A percentile compares a stretch with the other conserved stretches of the same genome.
Evolutionary conservation across 2,113 vertebrate species (phyloP).

Genomic region (Lepidothrix coronata): DNA sequence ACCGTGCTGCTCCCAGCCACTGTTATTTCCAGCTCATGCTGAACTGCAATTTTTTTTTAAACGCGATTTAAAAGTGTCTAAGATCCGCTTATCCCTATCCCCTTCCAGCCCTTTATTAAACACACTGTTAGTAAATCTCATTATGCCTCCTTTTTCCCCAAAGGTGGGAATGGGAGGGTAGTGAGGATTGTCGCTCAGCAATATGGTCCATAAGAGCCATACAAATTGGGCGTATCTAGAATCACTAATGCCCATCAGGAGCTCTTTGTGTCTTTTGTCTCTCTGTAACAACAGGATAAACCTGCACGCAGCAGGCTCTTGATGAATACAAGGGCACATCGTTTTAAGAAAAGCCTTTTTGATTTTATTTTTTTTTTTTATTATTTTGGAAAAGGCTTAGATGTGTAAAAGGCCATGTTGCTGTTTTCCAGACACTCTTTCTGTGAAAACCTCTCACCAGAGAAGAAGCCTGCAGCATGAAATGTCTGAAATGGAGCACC

Average conservation of each 20-base stretch:
- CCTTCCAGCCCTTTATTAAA: conserved; percentile 47
- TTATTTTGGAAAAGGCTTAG: conserved; percentile 33
- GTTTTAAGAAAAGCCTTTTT: background rate
- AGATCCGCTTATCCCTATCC: background rate
- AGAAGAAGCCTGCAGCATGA: background rate
- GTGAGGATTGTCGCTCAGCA: background rate
- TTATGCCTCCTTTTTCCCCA: background rate
- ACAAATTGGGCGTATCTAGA: conserved; percentile 34
- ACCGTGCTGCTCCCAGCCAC: background rate
- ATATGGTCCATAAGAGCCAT: conserved; percentile 4
- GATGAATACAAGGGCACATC: background rate
- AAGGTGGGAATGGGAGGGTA: background rate
- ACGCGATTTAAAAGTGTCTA: background rate
- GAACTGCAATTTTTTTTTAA: background rate
- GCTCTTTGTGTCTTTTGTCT: conserved; percentile 48
- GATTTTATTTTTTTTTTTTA: background rate
- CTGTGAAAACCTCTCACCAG: conserved; percentile 20
- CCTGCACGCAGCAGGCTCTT: conserved; percentile 8
- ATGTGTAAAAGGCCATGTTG: background rate
- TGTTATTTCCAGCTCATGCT: background rate
- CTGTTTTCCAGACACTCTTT: conserved; percentile 38
- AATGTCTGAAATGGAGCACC: background rate
- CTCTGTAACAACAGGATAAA: conserved; percentile 33
- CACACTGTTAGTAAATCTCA: conserved; percentile 32
- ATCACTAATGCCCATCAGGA: background rate